A percentile compares a stretch with the other conserved stretches of the same genome.
These are phyloP conservation scores for Galbula dea DNA, from an alignment of 2,113 vertebrate species.

Conservation along the genomic window DNA sequence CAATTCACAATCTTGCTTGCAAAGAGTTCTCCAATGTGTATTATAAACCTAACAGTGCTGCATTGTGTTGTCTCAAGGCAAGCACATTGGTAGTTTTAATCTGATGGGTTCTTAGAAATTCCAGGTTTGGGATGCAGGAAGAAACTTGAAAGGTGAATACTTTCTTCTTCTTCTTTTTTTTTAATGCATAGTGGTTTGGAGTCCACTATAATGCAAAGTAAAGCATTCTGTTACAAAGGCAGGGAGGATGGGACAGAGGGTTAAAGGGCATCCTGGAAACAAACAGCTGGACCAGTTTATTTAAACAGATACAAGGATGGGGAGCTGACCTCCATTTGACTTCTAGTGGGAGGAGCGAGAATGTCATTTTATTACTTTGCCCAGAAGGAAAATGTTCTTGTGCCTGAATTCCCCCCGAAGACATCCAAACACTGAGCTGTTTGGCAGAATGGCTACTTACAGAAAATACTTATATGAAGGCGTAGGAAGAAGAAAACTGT, in stretches of 20 bases:
- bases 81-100: slow-evolving; percentile 24
- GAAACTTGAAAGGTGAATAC: slow-evolving; percentile 52
- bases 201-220: slow-evolving; percentile 73
- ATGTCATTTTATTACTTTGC: slow-evolving; percentile 85
- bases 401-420: slow-evolving; percentile 74
- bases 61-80: neutral
- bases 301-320: slow-evolving; percentile 85
- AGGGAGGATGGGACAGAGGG: slow-evolving; percentile 77
- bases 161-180: slow-evolving; percentile 24
- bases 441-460: slow-evolving; percentile 59
- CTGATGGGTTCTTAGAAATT: slow-evolving; percentile 16
- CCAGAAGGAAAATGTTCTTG: slow-evolving; percentile 81
- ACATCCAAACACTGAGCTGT: slow-evolving; percentile 68
- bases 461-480: slow-evolving; percentile 17
- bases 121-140: slow-evolving; percentile 42
- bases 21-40: neutral
- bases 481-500: slow-evolving; percentile 17
- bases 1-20: neutral
- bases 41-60: slow-evolving; percentile 8
- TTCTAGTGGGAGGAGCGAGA: slow-evolving; percentile 79
- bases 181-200: slow-evolving; percentile 62
- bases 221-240: slow-evolving; percentile 77
- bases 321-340: slow-evolving; percentile 85
- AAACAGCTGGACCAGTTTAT: slow-evolving; percentile 88
- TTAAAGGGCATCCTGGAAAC: slow-evolving; percentile 83